phyloP scores from a whole-genome alignment of 2,797 vertebrate species.

The Spinus pinus region DNA sequence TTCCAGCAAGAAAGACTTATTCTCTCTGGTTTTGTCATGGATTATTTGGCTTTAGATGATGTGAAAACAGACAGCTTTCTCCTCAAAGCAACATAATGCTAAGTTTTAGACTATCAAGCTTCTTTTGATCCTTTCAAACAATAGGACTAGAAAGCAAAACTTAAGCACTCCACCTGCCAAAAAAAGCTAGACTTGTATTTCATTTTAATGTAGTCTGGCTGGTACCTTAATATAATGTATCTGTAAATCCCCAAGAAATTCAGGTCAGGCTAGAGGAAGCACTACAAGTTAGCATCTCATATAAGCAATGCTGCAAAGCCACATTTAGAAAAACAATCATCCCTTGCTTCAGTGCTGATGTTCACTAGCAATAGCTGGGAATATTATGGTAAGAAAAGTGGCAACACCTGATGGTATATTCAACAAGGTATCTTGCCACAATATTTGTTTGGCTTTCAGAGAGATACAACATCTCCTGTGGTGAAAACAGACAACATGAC shows the following conservation, averaged over 20 bases:
- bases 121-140: background rate
- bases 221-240: background rate
- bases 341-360: background rate
- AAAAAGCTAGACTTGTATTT: background rate
- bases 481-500: background rate
- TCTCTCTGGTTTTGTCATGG: background rate
- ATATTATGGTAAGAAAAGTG: background rate
- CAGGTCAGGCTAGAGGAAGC: background rate
- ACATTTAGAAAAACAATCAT: background rate
- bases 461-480: background rate
- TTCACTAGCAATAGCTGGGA: background rate
- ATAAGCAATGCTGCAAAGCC: background rate
- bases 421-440: background rate
- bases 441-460: background rate
- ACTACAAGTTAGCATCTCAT: background rate
- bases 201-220: constrained; percentile 15
- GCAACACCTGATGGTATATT: background rate
- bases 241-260: constrained; percentile 35
- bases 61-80: background rate
- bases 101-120: constrained; percentile 2
- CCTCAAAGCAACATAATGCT: background rate
- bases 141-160: background rate
- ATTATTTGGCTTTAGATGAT: constrained; percentile 1
- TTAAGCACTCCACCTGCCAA: constrained; percentile 40
- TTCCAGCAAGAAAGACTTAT: background rate